Percentiles rank a stretch among this genome's conserved stretches.
Evolutionary conservation across 2,888 invertebrate genomes (phyloP).

Genomic region (Acronicta leporina): DNA sequence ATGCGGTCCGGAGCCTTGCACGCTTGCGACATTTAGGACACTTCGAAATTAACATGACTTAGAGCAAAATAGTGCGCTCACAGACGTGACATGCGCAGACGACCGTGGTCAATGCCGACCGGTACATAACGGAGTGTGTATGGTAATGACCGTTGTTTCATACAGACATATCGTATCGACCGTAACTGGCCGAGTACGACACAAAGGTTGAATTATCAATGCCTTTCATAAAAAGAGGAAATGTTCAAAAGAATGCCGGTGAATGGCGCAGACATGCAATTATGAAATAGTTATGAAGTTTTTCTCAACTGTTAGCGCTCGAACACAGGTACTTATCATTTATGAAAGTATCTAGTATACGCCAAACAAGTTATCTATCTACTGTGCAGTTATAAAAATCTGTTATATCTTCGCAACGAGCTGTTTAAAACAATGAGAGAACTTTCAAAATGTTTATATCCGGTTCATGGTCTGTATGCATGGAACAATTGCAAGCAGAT

Average conservation of each 20-base stretch:
- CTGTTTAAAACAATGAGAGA: constrained; percentile 55
- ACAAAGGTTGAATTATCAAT: constrained; percentile 65
- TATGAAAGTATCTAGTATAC: constrained; percentile 39
- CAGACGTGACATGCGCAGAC: constrained; percentile 59
- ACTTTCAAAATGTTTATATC: constrained; percentile 59
- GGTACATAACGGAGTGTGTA: constrained; percentile 69
- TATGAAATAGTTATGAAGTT: constrained; percentile 49
- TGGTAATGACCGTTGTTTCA: constrained; percentile 75
- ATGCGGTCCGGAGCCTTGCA: constrained; percentile 76
- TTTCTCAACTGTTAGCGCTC: constrained; percentile 17
- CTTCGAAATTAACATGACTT: constrained; percentile 76
- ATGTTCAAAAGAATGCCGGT: constrained; percentile 54
- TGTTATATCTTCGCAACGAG: constrained; percentile 17
- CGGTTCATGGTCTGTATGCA: constrained; percentile 65
- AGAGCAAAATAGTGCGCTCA: constrained; percentile 66
- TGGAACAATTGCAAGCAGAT: constrained; percentile 62
- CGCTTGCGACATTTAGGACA: constrained; percentile 75
- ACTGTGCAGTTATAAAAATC: constrained; percentile 13
- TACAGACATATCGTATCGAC: constrained; percentile 53
- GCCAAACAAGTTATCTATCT: constrained; percentile 16
- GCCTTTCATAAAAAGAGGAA: constrained; percentile 62
- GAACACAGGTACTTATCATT: constrained; percentile 32
- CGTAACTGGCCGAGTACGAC: constrained; percentile 60
- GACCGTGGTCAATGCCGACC: constrained; percentile 78
- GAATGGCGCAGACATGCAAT: constrained; percentile 53